These are phyloP conservation scores for Trachelipus rathkii DNA, from an alignment of 1,140 invertebrate genomes.

Conservation along the genomic window DNA sequence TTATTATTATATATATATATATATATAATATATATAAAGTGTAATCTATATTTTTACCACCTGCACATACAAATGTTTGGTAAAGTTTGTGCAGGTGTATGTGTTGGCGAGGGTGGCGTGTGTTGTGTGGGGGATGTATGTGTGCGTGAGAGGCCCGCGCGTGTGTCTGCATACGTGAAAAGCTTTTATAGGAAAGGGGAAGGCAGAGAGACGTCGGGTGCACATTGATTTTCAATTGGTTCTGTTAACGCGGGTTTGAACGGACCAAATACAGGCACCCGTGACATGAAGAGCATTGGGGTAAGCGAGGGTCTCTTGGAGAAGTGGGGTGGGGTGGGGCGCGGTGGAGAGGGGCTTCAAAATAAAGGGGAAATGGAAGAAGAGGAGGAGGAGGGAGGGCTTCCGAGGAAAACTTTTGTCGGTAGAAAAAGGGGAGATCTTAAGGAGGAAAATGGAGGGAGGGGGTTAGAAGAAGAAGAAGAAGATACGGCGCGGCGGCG, in stretches of 20 bases:
- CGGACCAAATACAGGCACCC: constrained; percentile 9
- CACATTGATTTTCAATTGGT: constrained; percentile 13
- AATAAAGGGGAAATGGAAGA: constrained; percentile 6
- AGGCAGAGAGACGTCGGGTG: not conserved
- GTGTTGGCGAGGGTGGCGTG: too few relatives aligned
- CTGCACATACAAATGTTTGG: too few relatives aligned
- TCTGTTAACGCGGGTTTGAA: constrained; percentile 7
- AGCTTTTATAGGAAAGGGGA: not conserved
- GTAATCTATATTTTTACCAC: too few relatives aligned
- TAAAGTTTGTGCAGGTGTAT: too few relatives aligned
- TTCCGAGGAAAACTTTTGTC: too few relatives aligned
- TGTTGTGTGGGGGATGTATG: not conserved
- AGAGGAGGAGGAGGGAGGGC: not conserved
- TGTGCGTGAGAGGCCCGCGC: not conserved
- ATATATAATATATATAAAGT: too few relatives aligned
- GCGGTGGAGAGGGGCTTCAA: not conserved
- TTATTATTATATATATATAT: too few relatives aligned
- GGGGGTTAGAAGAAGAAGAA: not conserved
- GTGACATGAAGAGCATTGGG: constrained; percentile 7
- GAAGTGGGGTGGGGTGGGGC: not conserved
- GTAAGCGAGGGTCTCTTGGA: not conserved
- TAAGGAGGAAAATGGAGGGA: not conserved
- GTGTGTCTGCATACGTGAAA: not conserved
- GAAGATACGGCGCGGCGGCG: not conserved
- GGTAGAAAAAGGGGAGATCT: too few relatives aligned